Conservation (phyloP, 2,797 vertebrate species). For the Semotilus atromaculatus region DNA sequence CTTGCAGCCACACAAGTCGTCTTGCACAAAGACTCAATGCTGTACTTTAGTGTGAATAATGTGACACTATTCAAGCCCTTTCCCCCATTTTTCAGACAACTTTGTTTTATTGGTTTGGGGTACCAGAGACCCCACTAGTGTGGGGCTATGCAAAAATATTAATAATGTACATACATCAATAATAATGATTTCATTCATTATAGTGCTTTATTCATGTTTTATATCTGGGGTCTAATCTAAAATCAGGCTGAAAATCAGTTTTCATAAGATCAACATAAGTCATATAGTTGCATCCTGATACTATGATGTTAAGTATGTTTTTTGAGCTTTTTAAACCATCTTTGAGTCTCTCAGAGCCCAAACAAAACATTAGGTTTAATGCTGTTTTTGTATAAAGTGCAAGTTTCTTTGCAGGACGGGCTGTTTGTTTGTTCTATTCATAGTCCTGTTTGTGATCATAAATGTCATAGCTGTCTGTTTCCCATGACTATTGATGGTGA, state of each 20-base stretch:
- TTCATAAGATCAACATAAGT: not conserved
- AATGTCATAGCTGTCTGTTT: conserved; percentile 14
- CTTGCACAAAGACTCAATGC: not conserved
- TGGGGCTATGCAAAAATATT: not conserved
- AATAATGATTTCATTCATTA: not conserved
- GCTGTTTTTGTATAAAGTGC: not conserved
- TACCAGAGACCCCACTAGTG: not conserved
- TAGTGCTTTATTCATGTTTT: not conserved
- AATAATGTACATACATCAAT: not conserved
- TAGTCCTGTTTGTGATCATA: conserved; percentile 6
- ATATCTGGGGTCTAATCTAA: not conserved
- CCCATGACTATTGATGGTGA: conserved; percentile 11
- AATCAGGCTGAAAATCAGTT: not conserved
- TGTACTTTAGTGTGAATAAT: conserved; percentile 6
- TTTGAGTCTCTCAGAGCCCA: not conserved
- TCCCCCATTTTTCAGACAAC: not conserved
- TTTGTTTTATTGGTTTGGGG: not conserved
- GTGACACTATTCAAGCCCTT: not conserved
- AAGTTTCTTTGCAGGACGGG: not conserved
- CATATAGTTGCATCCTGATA: not conserved
- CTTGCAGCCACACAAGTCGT: not conserved
- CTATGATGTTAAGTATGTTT: not conserved
- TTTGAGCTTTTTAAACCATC: not conserved
- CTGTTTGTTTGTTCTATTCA: conserved; percentile 17
- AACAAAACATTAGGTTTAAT: not conserved